Conservation (phyloP, 2,113 vertebrate genomes). For the Platysternon megacephalum region DNA sequence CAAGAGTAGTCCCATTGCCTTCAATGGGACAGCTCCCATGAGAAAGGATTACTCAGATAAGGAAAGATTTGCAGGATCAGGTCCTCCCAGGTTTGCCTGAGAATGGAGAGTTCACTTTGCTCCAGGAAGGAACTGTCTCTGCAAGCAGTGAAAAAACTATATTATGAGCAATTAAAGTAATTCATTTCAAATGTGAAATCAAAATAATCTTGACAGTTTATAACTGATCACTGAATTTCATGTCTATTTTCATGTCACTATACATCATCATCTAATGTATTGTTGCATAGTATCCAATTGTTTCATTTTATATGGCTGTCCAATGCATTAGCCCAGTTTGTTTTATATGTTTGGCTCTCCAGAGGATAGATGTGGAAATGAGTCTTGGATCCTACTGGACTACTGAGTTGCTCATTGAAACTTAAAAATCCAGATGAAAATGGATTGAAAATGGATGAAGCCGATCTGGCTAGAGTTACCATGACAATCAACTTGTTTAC, state of each 20-base stretch:
- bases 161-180: background rate
- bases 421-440: slow-evolving; percentile 68
- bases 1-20: background rate
- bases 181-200: background rate
- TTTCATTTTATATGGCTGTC: background rate
- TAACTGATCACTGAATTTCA: background rate
- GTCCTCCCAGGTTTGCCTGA: background rate
- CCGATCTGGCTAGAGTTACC: slow-evolving; percentile 72
- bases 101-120: background rate
- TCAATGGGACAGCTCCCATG: background rate
- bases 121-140: background rate
- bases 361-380: background rate
- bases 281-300: background rate
- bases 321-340: background rate
- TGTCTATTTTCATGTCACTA: accelerated
- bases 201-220: background rate
- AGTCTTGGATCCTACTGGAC: slow-evolving; percentile 61
- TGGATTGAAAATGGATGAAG: slow-evolving; percentile 70
- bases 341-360: slow-evolving; percentile 26
- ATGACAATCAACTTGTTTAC: slow-evolving; percentile 82
- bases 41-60: background rate
- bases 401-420: slow-evolving; percentile 50
- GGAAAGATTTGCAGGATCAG: background rate
- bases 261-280: background rate
- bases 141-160: background rate